Conservation (phyloP, 2,888 invertebrate genomes). For the Xestobium rufovillosum region DNA sequence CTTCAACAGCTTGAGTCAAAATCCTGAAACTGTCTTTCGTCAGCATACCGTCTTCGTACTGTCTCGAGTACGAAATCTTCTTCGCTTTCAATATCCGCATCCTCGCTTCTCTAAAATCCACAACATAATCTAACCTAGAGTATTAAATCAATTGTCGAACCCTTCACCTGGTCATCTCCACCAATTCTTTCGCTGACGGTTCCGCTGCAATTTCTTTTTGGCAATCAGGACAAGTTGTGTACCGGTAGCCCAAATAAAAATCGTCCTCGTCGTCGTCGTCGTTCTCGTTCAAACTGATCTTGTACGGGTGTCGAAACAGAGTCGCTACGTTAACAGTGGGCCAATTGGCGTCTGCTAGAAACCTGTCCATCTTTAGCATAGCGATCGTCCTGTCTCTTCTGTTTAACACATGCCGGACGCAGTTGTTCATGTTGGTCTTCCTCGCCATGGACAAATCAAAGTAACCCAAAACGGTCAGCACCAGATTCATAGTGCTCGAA, state of each 20-base stretch:
- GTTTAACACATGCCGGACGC: constrained; percentile 7
- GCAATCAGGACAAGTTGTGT: constrained; percentile 52
- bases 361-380: constrained; percentile 26
- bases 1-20: constrained; percentile 48
- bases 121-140: too few relatives aligned
- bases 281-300: constrained; percentile 45
- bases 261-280: constrained; percentile 40
- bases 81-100: constrained; percentile 52
- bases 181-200: constrained; percentile 50
- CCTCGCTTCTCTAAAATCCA: constrained; percentile 47
- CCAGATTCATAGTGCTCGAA: not conserved
- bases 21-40: constrained; percentile 51
- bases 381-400: constrained; percentile 5
- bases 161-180: constrained; percentile 48
- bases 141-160: not conserved
- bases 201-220: constrained; percentile 49
- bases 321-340: constrained; percentile 49
- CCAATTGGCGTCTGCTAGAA: constrained; percentile 59
- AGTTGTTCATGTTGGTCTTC: constrained; percentile 13
- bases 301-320: constrained; percentile 52
- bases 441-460: constrained; percentile 4
- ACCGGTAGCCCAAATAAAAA: constrained; percentile 44
- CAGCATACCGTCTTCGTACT: constrained; percentile 56
- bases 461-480: constrained; percentile 6
- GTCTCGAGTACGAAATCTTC: constrained; percentile 57